These are phyloP conservation scores for Drosophila sulfurigaster DNA, from an alignment of 1,140 invertebrate species.

Conservation along the genomic window DNA sequence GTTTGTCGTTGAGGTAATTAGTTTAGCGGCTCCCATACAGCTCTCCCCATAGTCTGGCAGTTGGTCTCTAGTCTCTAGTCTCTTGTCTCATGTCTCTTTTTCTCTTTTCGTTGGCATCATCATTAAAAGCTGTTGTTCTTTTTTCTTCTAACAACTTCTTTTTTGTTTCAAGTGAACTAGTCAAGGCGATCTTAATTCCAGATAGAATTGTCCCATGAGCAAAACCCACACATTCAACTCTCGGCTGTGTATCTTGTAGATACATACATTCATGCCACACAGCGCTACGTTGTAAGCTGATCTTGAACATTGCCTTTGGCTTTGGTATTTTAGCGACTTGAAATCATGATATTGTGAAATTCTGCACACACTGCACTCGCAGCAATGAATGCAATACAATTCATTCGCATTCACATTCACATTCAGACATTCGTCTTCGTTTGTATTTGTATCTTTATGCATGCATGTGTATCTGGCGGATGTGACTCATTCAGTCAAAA, in stretches of 20 bases:
- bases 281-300: slow-evolving; percentile 33
- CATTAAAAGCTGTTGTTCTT: background rate
- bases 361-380: slow-evolving; percentile 46
- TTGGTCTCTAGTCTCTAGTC: background rate
- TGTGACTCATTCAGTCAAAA: slow-evolving; percentile 72
- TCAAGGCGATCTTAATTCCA: slow-evolving; percentile 26
- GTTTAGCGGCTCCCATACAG: slow-evolving; percentile 56
- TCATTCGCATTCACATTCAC: slow-evolving; percentile 28
- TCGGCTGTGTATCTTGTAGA: background rate
- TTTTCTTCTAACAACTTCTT: slow-evolving; percentile 37
- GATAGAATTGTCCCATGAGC: slow-evolving; percentile 33
- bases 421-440: background rate
- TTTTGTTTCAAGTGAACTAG: slow-evolving; percentile 16
- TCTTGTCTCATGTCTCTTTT: background rate
- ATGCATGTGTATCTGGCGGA: slow-evolving; percentile 54
- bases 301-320: slow-evolving; percentile 32
- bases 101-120: slow-evolving; percentile 2
- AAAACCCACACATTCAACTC: background rate
- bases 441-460: background rate
- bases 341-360: slow-evolving; percentile 45
- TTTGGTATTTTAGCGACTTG: slow-evolving; percentile 5
- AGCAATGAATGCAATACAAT: slow-evolving; percentile 34
- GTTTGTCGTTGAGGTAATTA: slow-evolving; percentile 61
- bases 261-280: slow-evolving; percentile 4
- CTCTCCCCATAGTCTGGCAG: slow-evolving; percentile 3